These are phyloP conservation scores for Neopipo cinnamomea DNA, from an alignment of 2,113 vertebrate species.

Conservation along the genomic window DNA sequence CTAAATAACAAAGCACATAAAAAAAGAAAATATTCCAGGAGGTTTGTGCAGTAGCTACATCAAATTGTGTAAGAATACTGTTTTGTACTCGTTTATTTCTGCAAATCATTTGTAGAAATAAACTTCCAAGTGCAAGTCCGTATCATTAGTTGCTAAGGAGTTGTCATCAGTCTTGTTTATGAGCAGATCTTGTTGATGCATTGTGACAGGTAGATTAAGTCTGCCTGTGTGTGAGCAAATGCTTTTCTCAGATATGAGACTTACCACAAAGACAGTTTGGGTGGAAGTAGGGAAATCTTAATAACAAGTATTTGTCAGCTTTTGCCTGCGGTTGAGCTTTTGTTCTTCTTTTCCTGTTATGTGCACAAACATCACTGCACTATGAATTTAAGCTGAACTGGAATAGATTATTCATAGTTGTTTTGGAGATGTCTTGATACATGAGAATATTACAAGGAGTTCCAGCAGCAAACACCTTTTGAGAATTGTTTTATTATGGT, in stretches of 20 bases:
- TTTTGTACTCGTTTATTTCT: neutral
- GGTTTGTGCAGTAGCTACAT: neutral
- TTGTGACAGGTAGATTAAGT: neutral
- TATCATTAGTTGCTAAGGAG: neutral
- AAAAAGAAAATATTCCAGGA: neutral
- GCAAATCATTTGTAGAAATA: neutral
- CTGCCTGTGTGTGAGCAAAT: neutral
- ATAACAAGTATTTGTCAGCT: neutral
- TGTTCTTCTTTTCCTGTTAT: neutral
- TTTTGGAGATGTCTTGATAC: neutral
- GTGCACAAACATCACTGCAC: neutral
- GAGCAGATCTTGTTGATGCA: neutral
- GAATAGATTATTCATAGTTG: neutral
- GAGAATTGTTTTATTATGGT: neutral
- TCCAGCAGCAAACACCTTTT: neutral
- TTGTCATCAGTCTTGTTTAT: neutral
- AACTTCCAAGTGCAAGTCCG: neutral
- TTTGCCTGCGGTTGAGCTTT: neutral
- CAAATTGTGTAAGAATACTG: neutral
- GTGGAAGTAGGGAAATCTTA: neutral
- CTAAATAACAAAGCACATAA: neutral
- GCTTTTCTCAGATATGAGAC: neutral
- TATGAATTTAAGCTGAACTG: neutral
- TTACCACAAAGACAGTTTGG: neutral
- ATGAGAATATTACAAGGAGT: neutral